phyloP scores from a whole-genome alignment of 2,113 vertebrate genomes.

The Halichoeres trimaculatus region DNA sequence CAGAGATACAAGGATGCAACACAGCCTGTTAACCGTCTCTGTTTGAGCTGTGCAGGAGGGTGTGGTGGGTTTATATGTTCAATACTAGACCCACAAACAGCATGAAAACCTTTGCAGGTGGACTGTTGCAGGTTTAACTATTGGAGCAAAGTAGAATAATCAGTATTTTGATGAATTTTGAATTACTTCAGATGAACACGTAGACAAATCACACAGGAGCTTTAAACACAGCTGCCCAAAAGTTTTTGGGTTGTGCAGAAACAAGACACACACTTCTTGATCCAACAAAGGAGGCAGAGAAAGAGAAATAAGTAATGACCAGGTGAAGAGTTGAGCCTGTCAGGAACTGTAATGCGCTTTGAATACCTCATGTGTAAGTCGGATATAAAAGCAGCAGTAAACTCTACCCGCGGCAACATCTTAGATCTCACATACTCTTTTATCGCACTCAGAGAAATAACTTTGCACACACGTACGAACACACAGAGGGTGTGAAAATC shows the following conservation, averaged over 20 bases:
- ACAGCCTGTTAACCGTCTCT: constrained; percentile 10
- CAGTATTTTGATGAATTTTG: background rate
- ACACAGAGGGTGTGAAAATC: constrained; percentile 48
- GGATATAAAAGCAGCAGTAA: constrained; percentile 52
- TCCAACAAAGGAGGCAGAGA: background rate
- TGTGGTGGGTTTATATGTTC: constrained; percentile 26
- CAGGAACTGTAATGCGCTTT: constrained; percentile 22
- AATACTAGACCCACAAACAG: constrained; percentile 15
- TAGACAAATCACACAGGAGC: no score
- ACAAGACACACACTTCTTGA: no score
- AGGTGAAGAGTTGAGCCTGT: constrained; percentile 7
- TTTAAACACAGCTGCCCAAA: no score
- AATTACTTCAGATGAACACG: no score
- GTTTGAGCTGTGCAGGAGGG: background rate
- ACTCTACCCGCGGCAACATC: constrained; percentile 28
- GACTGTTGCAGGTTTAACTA: background rate
- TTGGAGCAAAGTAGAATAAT: background rate
- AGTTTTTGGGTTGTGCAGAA: no score
- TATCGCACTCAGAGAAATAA: constrained; percentile 53
- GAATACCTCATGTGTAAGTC: constrained; percentile 33
- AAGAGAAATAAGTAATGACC: background rate
- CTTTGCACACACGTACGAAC: constrained; percentile 46
- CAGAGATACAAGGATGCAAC: constrained; percentile 16
- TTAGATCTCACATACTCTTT: constrained; percentile 43
- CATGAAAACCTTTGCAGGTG: constrained; percentile 20